Evolutionary conservation across 2,797 vertebrate species (phyloP).

Genomic region (Heliangelus exortis): DNA sequence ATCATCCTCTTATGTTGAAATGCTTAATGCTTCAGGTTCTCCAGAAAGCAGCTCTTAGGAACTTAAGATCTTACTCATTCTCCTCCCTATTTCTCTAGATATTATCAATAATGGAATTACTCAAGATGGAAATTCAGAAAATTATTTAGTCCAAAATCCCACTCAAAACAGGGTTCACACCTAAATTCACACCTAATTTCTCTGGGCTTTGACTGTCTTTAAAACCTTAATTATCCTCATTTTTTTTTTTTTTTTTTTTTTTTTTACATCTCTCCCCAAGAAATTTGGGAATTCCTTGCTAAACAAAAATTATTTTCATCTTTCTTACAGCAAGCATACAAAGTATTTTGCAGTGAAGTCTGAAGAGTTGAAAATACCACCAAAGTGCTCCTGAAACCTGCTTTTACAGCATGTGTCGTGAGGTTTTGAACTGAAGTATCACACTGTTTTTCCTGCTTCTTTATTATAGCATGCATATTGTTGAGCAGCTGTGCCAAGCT

Average conservation of each 20-base stretch:
- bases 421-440: not conserved
- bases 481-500: not conserved
- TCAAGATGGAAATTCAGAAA: not conserved
- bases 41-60: not conserved
- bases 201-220: not conserved
- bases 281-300: not conserved
- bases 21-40: not conserved
- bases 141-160: not conserved
- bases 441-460: not conserved
- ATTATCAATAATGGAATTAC: not conserved
- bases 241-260: no score
- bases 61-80: not conserved
- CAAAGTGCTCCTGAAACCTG: not conserved
- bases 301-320: not conserved
- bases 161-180: not conserved
- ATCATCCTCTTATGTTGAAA: not conserved
- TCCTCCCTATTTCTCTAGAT: not conserved
- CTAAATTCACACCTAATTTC: not conserved
- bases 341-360: not conserved
- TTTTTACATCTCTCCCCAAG: accelerated
- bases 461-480: not conserved
- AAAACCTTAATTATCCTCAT: not conserved
- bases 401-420: not conserved
- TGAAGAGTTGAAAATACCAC: not conserved
- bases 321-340: not conserved